A percentile compares a stretch with the other conserved stretches of the same genome.
Conservation (phyloP, 2,888 invertebrate genomes). For the Choristoneura rosaceana region DNA sequence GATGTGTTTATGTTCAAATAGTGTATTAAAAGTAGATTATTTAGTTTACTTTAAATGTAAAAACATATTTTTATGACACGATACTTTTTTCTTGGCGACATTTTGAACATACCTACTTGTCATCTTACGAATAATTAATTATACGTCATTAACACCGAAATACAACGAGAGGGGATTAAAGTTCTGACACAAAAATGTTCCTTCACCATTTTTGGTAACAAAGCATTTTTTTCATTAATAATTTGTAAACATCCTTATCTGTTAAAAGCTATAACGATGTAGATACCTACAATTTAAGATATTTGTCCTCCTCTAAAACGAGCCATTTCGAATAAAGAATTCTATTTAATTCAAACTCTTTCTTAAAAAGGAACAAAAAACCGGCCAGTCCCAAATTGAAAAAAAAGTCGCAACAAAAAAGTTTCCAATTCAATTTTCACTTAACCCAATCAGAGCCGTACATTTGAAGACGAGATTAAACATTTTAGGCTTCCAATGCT, state of each 20-base stretch:
- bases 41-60: neutral
- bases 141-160: too few relatives aligned
- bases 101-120: too few relatives aligned
- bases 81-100: neutral
- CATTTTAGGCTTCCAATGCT: conserved; percentile 38
- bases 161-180: too few relatives aligned
- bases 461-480: conserved; percentile 40
- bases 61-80: neutral
- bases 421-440: conserved; percentile 38
- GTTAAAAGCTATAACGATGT: neutral
- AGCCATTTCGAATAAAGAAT: conserved; percentile 38
- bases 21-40: neutral
- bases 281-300: neutral
- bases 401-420: conserved; percentile 38
- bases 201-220: too few relatives aligned
- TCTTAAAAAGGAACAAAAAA: conserved; percentile 25
- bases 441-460: conserved; percentile 41
- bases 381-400: conserved; percentile 31
- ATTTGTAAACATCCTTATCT: neutral
- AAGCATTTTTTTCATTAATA: neutral
- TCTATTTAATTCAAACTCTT: conserved; percentile 38
- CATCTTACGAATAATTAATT: too few relatives aligned
- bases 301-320: conserved; percentile 8
- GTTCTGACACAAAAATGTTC: too few relatives aligned
- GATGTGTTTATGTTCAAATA: conserved; percentile 21